Percentiles rank a stretch among this genome's conserved stretches.
phyloP scores from a whole-genome alignment of 2,797 vertebrate species.

The Lerista edwardsae region DNA sequence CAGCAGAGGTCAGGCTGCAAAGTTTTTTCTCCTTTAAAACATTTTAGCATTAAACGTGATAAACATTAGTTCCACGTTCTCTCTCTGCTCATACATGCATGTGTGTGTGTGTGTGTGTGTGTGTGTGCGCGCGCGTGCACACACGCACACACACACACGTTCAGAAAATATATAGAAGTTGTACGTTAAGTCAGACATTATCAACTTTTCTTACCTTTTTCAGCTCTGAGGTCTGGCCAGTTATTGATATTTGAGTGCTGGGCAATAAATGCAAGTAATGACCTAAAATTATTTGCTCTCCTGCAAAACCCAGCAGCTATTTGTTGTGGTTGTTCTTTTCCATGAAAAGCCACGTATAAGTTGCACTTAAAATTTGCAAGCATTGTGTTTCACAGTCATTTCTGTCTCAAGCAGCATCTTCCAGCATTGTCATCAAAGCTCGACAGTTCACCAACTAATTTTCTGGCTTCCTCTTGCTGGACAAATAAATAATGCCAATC shows the following conservation, averaged over 20 bases:
- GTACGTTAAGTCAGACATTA: neutral
- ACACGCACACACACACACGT: too few species aligned
- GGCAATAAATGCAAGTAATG: neutral
- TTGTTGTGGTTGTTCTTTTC: neutral
- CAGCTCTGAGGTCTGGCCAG: neutral
- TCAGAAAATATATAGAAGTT: too few species aligned
- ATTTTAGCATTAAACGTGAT: too few species aligned
- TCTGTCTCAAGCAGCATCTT: neutral
- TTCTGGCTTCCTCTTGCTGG: accelerated
- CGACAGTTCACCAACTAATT: neutral
- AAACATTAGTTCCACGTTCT: too few species aligned
- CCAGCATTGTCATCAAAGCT: neutral
- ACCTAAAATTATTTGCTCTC: neutral
- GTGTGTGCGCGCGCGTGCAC: too few species aligned
- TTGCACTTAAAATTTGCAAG: neutral
- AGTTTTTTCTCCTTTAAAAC: too few species aligned
- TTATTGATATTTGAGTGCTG: neutral
- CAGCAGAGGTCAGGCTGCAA: too few species aligned
- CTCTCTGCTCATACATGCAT: too few species aligned
- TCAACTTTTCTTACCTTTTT: neutral
- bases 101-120: too few species aligned
- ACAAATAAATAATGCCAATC: neutral
- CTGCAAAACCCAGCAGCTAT: neutral
- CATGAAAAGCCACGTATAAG: neutral
- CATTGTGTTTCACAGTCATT: neutral